These are phyloP conservation scores for Papilio aristodemus DNA, from an alignment of 1,140 invertebrate species.

Conservation along the genomic window DNA sequence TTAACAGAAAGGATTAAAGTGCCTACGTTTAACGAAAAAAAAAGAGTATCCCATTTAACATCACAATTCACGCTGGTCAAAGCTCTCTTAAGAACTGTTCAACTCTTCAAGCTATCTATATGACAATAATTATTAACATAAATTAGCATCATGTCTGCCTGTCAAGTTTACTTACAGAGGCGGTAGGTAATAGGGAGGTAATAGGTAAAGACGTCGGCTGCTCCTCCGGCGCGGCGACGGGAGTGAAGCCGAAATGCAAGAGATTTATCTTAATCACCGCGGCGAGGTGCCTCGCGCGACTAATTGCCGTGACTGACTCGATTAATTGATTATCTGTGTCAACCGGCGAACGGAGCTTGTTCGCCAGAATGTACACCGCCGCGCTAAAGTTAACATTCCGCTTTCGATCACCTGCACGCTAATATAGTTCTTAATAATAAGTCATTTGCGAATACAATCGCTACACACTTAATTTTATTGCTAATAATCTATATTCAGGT, in stretches of 20 bases:
- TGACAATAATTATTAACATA: no score
- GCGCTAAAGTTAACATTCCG: slow-evolving; percentile 11
- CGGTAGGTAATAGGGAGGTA: no score
- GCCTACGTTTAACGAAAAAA: no score
- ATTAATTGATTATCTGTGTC: slow-evolving; percentile 68
- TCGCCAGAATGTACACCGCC: slow-evolving; percentile 34
- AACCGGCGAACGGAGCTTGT: slow-evolving; percentile 42
- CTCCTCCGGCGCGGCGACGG: neutral
- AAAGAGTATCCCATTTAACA: no score
- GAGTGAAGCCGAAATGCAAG: slow-evolving; percentile 27
- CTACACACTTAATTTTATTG: slow-evolving; percentile 21
- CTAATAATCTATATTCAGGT: slow-evolving; percentile 19
- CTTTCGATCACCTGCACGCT: neutral
- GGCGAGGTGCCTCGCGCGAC: slow-evolving; percentile 58
- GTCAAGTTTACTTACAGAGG: neutral
- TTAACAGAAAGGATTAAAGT: no score
- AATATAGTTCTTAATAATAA: neutral
- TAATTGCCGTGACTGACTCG: slow-evolving; percentile 61
- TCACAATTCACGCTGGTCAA: no score
- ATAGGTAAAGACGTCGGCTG: neutral
- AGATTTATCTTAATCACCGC: slow-evolving; percentile 63
- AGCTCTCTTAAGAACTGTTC: no score
- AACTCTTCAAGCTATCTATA: no score
- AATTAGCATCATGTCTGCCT: no score
- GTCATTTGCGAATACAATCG: neutral